Conservation (phyloP, 2,797 vertebrate genomes). For the Oreonectes daqikongensis region DNA sequence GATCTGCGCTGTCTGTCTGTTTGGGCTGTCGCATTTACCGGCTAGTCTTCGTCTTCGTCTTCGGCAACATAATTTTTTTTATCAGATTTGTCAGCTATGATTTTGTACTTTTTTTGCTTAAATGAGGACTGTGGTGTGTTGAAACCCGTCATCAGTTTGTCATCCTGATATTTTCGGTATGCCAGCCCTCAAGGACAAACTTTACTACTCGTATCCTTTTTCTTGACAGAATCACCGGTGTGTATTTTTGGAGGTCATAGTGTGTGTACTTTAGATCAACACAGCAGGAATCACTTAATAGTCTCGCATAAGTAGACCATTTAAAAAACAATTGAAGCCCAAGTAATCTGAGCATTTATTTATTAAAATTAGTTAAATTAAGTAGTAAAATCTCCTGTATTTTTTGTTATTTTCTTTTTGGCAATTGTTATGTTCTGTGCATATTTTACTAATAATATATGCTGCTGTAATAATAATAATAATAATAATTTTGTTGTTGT, state of each 20-base stretch:
- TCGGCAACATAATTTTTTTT: background rate
- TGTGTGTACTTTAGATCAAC: background rate
- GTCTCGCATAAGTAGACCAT: background rate
- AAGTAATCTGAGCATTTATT: background rate
- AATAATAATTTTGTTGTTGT: background rate
- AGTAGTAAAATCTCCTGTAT: background rate
- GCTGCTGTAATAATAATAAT: too few species aligned
- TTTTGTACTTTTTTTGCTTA: background rate
- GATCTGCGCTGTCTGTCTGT: background rate
- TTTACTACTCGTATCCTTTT: slow-evolving; percentile 75
- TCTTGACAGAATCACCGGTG: background rate
- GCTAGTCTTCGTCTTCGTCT: background rate
- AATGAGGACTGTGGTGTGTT: slow-evolving; percentile 21
- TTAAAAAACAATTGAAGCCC: background rate
- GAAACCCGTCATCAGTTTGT: slow-evolving; percentile 26
- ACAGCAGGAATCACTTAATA: background rate
- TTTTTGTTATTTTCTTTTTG: background rate
- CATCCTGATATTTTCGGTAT: slow-evolving; percentile 58
- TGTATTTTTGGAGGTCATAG: background rate
- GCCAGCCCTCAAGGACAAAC: slow-evolving; percentile 64
- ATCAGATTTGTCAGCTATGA: background rate
- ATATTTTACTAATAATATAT: background rate
- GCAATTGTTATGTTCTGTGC: background rate
- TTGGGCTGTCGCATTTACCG: background rate
- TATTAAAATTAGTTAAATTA: background rate